phyloP scores from a whole-genome alignment of 2,113 vertebrate genomes.

The Lynx canadensis region DNA sequence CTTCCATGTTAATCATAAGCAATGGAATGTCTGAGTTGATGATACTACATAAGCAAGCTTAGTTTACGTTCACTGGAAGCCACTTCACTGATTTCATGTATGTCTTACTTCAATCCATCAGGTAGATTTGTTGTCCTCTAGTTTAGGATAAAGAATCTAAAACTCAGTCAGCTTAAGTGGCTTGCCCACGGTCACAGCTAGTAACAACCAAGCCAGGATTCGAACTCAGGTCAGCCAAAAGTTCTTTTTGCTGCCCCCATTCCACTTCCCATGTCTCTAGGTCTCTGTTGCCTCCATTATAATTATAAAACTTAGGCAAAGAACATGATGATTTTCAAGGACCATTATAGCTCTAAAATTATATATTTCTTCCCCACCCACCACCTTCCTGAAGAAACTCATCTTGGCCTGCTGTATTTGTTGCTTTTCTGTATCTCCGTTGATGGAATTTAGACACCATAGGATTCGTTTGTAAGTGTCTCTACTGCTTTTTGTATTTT shows the following conservation, averaged over 20 bases:
- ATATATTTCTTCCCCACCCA: background rate
- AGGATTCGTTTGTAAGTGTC: slow-evolving; percentile 42
- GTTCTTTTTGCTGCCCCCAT: background rate
- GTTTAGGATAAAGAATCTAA: background rate
- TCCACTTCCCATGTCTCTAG: background rate
- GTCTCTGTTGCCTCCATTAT: background rate
- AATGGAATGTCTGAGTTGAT: background rate
- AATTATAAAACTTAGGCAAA: background rate
- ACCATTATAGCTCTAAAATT: background rate
- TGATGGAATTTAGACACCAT: background rate
- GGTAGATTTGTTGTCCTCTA: background rate
- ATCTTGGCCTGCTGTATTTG: background rate
- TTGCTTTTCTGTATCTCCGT: background rate
- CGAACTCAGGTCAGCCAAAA: background rate
- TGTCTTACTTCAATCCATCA: background rate
- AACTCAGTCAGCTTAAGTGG: background rate
- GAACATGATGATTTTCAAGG: background rate
- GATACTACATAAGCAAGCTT: background rate
- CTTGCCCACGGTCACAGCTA: background rate
- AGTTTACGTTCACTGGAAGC: background rate
- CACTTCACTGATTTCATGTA: too few relatives aligned
- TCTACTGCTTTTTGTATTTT: background rate
- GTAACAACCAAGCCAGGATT: background rate
- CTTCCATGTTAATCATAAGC: background rate
- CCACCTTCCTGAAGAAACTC: background rate